These are phyloP conservation scores for Bombylius discolor DNA, from an alignment of 2,888 invertebrate species.

Conservation along the genomic window DNA sequence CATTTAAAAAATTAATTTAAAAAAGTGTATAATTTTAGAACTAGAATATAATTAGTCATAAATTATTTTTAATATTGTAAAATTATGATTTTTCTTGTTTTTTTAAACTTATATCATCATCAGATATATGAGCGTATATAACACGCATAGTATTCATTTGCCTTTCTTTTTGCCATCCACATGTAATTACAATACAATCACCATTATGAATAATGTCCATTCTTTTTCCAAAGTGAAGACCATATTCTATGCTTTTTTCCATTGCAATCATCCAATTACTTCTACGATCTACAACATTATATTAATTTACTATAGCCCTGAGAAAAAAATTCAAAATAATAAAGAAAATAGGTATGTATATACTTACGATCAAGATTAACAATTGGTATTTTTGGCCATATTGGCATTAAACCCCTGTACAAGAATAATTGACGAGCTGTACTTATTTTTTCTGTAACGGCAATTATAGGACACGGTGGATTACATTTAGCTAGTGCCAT, in stretches of 20 bases:
- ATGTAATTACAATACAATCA: background rate
- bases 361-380: background rate
- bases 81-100: too few species aligned
- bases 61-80: too few species aligned
- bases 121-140: background rate
- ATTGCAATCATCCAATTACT: background rate
- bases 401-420: background rate
- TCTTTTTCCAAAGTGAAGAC: background rate
- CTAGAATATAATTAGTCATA: too few species aligned
- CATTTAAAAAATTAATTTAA: too few species aligned
- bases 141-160: background rate
- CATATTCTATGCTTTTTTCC: background rate
- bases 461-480: background rate
- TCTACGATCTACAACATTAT: background rate
- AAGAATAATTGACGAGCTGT: background rate
- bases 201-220: background rate
- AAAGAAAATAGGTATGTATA: too few species aligned
- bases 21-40: too few species aligned
- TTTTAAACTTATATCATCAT: background rate
- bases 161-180: background rate
- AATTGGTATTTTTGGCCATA: background rate
- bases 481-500: background rate
- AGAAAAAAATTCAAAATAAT: too few species aligned
- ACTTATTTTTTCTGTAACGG: background rate
- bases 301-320: too few species aligned